A percentile compares a stretch with the other conserved stretches of the same genome.
These are phyloP conservation scores for Tribolium madens DNA, from an alignment of 1,140 invertebrate species.

Conservation along the genomic window DNA sequence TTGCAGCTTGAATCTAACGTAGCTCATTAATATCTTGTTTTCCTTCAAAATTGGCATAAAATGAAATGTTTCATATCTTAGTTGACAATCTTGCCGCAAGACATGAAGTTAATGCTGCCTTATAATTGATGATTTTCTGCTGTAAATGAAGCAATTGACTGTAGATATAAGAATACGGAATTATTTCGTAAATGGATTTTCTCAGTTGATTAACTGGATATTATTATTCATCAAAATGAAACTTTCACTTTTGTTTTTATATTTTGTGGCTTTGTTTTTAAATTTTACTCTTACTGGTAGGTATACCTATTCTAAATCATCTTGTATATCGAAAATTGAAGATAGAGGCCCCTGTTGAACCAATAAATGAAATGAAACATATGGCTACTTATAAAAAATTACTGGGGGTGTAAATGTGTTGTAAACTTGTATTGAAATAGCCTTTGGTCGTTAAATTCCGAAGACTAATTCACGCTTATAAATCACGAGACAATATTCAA, in stretches of 20 bases:
- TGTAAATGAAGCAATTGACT: neutral
- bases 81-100: neutral
- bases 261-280: no score
- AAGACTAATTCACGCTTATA: neutral
- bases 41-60: neutral
- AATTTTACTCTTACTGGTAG: no score
- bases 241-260: no score
- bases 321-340: no score
- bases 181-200: neutral
- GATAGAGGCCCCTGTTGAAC: no score
- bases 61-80: neutral
- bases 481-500: conserved; percentile 36
- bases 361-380: no score
- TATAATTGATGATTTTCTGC: neutral
- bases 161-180: neutral
- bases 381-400: neutral
- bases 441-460: neutral
- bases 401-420: neutral
- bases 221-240: no score
- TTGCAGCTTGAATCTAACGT: no score
- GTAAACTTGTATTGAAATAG: neutral
- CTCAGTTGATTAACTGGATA: no score
- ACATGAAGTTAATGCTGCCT: neutral
- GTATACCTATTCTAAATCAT: no score
- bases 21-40: neutral